A percentile compares a stretch with the other conserved stretches of the same genome.
Evolutionary conservation across 2,113 vertebrate genomes (phyloP).

Genomic region (Serinus canaria): DNA sequence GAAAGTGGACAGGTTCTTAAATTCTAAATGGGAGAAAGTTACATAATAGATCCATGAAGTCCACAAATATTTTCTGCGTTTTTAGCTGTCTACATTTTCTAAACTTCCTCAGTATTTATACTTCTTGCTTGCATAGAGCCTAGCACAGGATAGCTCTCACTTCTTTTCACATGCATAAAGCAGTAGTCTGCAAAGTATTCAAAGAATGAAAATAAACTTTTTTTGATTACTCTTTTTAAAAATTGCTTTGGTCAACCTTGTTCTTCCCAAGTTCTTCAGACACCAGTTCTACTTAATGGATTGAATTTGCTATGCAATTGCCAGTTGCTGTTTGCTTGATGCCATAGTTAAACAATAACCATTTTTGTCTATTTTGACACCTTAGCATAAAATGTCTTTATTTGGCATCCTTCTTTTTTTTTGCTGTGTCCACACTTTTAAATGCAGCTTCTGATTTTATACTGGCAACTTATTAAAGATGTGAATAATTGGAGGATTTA

Average conservation of each 20-base stretch:
- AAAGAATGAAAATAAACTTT: background rate
- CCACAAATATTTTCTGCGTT: background rate
- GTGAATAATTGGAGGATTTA: background rate
- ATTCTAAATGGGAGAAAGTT: background rate
- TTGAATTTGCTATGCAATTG: background rate
- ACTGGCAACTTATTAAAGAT: background rate
- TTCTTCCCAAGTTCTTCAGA: background rate
- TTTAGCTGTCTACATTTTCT: background rate
- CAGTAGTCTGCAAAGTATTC: background rate
- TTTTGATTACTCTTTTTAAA: background rate
- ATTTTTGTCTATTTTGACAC: background rate
- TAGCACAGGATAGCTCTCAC: background rate
- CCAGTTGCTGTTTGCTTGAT: background rate
- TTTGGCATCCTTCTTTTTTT: background rate
- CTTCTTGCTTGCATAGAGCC: background rate
- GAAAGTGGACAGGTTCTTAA: background rate
- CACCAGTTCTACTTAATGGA: background rate
- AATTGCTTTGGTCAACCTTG: background rate
- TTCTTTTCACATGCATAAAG: background rate
- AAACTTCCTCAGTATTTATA: background rate
- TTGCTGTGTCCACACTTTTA: background rate
- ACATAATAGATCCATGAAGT: background rate
- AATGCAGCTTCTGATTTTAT: background rate
- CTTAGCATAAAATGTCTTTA: background rate
- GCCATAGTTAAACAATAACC: background rate